Percentiles rank a stretch among this genome's conserved stretches.
Evolutionary conservation across 53 echinoderm and acorn worm species (phyloP).

Genomic region (Mesocentrotus franciscanus): DNA sequence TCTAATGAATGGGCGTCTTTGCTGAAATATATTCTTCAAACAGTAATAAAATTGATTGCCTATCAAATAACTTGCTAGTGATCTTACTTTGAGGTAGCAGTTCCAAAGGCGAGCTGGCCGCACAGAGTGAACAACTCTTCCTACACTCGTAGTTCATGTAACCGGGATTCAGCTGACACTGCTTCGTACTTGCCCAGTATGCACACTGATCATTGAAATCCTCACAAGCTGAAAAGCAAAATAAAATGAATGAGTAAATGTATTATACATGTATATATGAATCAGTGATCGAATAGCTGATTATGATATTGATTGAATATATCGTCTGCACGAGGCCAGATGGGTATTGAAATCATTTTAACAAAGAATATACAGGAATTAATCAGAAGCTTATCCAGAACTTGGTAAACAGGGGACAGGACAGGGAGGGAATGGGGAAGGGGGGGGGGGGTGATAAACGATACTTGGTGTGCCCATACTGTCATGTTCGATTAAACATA

Average conservation of each 20-base stretch:
- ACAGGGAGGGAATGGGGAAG: too few species aligned
- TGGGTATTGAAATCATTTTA: too few species aligned
- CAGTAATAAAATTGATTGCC: background rate
- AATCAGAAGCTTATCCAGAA: too few species aligned
- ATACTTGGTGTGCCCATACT: too few species aligned
- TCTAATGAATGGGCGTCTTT: too few species aligned
- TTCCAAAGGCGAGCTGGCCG: conserved; percentile 48
- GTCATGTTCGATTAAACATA: too few species aligned
- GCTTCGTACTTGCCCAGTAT: conserved; percentile 42
- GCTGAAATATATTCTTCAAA: background rate
- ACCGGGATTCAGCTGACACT: conserved; percentile 46
- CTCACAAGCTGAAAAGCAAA: conserved; percentile 28
- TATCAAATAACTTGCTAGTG: background rate
- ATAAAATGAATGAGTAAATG: background rate
- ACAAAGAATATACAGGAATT: too few species aligned
- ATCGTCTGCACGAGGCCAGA: too few species aligned
- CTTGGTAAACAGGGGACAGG: too few species aligned
- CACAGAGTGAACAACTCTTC: conserved; percentile 48
- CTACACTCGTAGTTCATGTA: conserved; percentile 65
- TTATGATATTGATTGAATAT: too few species aligned
- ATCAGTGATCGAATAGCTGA: too few species aligned
- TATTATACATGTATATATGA: background rate
- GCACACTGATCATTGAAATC: conserved; percentile 44
- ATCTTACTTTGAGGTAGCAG: conserved; percentile 52
- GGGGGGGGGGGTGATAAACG: too few species aligned